Conservation (phyloP, 2,888 invertebrate species). For the Nebria salina region DNA sequence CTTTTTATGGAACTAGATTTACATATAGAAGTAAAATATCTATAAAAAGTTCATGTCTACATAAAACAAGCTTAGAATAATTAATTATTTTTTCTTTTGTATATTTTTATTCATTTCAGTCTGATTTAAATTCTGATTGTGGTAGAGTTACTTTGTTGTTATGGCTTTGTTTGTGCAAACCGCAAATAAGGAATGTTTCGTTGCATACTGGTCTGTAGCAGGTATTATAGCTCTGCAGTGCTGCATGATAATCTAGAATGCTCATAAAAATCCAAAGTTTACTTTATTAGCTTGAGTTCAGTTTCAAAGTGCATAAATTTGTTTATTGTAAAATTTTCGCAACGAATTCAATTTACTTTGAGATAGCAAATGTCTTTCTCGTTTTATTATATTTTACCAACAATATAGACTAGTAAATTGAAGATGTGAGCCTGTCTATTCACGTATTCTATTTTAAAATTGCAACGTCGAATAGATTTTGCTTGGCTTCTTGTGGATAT, state of each 20-base stretch:
- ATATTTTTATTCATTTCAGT: not conserved
- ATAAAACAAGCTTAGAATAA: not conserved
- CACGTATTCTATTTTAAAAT: no score
- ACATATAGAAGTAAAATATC: not conserved
- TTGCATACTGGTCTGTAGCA: not conserved
- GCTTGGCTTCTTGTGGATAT: no score
- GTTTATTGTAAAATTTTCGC: not conserved
- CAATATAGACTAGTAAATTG: no score
- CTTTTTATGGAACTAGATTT: not conserved
- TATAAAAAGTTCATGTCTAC: not conserved
- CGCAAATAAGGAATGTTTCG: conserved; percentile 15
- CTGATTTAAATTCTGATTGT: not conserved
- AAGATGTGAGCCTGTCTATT: no score
- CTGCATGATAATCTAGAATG: not conserved
- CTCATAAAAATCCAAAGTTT: not conserved
- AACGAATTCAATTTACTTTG: not conserved
- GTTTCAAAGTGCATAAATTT: not conserved
- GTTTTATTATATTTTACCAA: no score
- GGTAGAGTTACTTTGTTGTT: conserved; percentile 12
- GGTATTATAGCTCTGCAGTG: not conserved
- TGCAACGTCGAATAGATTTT: no score
- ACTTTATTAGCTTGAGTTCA: not conserved
- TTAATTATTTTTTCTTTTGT: not conserved
- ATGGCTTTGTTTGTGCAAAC: conserved; percentile 38
- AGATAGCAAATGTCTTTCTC: not conserved